phyloP scores from a whole-genome alignment of 1,140 invertebrate genomes.

The Brachionus calyciflorus region DNA sequence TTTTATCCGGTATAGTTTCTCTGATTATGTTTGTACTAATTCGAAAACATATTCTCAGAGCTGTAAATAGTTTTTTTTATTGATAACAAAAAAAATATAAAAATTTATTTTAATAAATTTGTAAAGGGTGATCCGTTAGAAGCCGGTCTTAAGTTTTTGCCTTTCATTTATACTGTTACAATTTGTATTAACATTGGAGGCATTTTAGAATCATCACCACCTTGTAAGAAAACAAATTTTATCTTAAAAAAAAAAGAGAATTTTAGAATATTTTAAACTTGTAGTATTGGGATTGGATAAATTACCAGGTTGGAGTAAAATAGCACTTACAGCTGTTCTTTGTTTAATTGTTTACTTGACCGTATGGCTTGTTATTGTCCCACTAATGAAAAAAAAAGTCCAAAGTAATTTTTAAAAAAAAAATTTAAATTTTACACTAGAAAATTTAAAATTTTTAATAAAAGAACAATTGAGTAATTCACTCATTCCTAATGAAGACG shows the following conservation, averaged over 20 bases:
- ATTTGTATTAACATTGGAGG: constrained; percentile 87
- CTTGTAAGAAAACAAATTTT: constrained; percentile 74
- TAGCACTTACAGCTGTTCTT: constrained; percentile 67
- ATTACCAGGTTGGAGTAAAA: constrained; percentile 78
- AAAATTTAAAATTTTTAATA: background rate
- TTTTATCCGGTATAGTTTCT: constrained; percentile 86
- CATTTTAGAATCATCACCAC: constrained; percentile 84
- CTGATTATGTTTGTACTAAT: constrained; percentile 76
- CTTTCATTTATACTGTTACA: constrained; percentile 87
- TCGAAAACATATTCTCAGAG: constrained; percentile 75
- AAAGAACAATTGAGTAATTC: constrained; percentile 35
- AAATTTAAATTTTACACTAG: background rate
- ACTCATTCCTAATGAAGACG: background rate
- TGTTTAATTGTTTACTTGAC: constrained; percentile 71
- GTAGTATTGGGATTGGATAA: constrained; percentile 82
- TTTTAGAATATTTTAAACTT: constrained; percentile 47
- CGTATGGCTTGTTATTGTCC: constrained; percentile 45
- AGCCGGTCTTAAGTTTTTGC: constrained; percentile 76
- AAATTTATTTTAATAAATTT: background rate
- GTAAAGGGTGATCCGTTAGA: constrained; percentile 72
- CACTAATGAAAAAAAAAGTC: constrained; percentile 64
- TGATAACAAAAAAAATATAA: background rate
- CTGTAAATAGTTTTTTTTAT: no score
- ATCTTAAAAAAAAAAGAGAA: background rate
- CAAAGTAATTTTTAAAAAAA: background rate